phyloP scores from a whole-genome alignment of 2,888 invertebrate species.

The Iselma pallidipennis region DNA sequence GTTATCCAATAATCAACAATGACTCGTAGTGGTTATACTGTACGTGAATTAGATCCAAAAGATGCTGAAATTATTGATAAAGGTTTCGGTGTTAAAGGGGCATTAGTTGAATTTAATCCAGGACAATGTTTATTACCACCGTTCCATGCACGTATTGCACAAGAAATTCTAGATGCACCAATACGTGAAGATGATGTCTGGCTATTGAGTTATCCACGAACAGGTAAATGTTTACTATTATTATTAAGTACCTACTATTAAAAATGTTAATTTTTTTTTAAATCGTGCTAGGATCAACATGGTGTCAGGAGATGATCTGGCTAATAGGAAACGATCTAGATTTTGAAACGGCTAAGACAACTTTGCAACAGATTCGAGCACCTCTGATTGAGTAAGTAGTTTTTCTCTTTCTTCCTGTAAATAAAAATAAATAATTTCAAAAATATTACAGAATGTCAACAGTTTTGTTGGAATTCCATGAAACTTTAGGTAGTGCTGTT shows the following conservation, averaged over 20 bases:
- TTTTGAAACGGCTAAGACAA: slow-evolving; percentile 71
- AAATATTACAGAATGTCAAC: slow-evolving; percentile 39
- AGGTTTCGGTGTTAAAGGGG: slow-evolving; percentile 70
- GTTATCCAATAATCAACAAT: neutral
- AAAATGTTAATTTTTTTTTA: no score
- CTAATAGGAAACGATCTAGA: slow-evolving; percentile 81
- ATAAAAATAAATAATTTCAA: slow-evolving; percentile 8
- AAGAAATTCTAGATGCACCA: slow-evolving; percentile 71
- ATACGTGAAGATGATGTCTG: slow-evolving; percentile 79
- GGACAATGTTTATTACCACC: slow-evolving; percentile 72
- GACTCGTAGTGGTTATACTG: slow-evolving; percentile 18
- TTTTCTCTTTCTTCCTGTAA: neutral
- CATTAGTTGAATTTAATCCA: slow-evolving; percentile 74
- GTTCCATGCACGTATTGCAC: slow-evolving; percentile 68
- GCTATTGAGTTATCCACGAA: slow-evolving; percentile 86
- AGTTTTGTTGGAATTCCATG: slow-evolving; percentile 30
- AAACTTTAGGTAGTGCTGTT: slow-evolving; percentile 29
- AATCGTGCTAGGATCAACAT: slow-evolving; percentile 90
- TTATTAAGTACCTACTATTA: neutral
- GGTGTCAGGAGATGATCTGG: slow-evolving; percentile 94
- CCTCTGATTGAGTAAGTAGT: slow-evolving; percentile 69
- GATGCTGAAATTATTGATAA: slow-evolving; percentile 62
- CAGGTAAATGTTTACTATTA: slow-evolving; percentile 63
- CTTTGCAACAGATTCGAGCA: slow-evolving; percentile 65
- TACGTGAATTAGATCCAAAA: slow-evolving; percentile 30